Evolutionary conservation across 2,888 invertebrate genomes (phyloP), one percentile per base, ranked within the genome.

Genomic region (Hoplodrina ambigua): DNA sequence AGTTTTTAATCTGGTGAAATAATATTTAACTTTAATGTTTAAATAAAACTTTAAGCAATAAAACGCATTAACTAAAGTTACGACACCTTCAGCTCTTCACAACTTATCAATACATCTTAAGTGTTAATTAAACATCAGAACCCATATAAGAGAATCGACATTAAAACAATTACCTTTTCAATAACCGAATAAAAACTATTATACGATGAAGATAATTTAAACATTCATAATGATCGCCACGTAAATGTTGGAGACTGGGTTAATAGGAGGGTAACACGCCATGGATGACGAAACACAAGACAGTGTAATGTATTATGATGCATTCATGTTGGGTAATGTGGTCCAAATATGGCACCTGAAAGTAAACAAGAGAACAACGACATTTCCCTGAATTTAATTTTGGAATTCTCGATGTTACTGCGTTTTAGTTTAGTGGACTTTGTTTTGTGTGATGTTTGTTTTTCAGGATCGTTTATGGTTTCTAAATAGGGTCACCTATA

Each of bases 331-430:
- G 86, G 62, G 86, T 78, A 88, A 87, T 81, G 59, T 68, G 72
- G 55, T 62, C 88, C 87, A 78, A 85, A 87, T 88, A 90, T 82
- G 88, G 89, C 68, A 71, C 68, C 79, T 76, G 50, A 37, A 30
- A 33, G 67, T 70, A 69, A 65, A 69, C 20, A 59, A 54, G 13
- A 56, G 30, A 55, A 37, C 17, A 60, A 17, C 19, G n/a, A 52
- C 49, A 65, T 49, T 58, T 61, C 25, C 50, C 7, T 19, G 54
- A 46, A 64, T n/a, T 30, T 33, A 30, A 1, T 37, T 55, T 56
- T 30, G 49, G 49, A 61, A 30, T 66, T 58, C 62, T 15, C 7
- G 4, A 44, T 57, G 64, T 58, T 72, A 49, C 10, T 46, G 20
- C 53, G 57, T 54, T 53, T 49, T 58, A 41, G 41, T 41, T 11